Base-by-base conservation (phyloP, 2,888 invertebrate species). In the Drosophila histrio region DNA sequence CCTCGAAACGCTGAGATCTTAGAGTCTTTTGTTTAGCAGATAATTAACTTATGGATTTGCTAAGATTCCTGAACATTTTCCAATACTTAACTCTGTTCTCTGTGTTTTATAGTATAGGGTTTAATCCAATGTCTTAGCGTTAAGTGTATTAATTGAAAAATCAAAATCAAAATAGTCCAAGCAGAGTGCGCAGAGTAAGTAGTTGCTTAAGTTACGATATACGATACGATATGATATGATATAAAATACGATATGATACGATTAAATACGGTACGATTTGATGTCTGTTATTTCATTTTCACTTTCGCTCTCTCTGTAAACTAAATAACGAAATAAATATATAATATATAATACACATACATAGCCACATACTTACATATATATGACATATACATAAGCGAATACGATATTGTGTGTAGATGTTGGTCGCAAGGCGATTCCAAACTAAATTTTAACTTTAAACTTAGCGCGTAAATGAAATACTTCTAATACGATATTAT, bases 381-480 rank as follows among this genome's bases (percentile, higher is more conserved):
- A 49, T 26, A 39, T 19, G 24, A 57, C 24, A 53, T 32, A 59
- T 32, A 44, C 41, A 46, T 30, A 34, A 28, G 53, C 38, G 38
- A 26, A 53, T 61, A 57, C 24, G 49, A 54, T 36, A 65, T 43
- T 53, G 34, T 54, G 49, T 61, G 56, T 73, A 70, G 65, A 62
- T 74, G 66, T 75, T 70, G 71, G 75, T 59, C 80, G 80, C 85
- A 60, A 71, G 85, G 80, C 80, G 80, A 84, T 64, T 57, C 54
- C 38, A 56, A 41, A 76, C 73, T 68, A 68, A 53, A 81, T 73
- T 76, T 84, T 76, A 84, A 59, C 59, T 78, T 63, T 84, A 80
- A 63, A 79, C 65, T 60, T 79, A 83, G 84, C 52, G 41, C 34
- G 66, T 79, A 83, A 72, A 24, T 28, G 39, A 43, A 19, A 61